These are phyloP conservation scores for Idris sp. DNA, from an alignment of 1,140 invertebrate species.

Conservation along the genomic window DNA sequence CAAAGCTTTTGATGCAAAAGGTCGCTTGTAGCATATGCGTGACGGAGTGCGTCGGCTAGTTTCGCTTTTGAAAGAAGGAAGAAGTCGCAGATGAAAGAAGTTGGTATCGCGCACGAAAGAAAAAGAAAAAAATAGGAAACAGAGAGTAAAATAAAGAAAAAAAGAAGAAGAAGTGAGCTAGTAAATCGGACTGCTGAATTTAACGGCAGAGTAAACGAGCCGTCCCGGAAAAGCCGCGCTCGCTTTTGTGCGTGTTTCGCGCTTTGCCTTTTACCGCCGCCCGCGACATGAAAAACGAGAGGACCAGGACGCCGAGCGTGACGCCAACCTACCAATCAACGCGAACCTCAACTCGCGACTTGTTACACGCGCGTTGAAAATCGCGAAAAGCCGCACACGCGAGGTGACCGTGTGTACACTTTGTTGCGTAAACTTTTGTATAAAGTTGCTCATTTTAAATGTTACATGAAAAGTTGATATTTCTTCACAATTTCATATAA, in stretches of 20 bases:
- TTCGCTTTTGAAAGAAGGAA: conserved; percentile 40
- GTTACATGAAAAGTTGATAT: too few relatives aligned
- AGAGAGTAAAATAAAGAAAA: conserved; percentile 9
- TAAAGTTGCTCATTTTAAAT: too few relatives aligned
- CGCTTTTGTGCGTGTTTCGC: conserved; percentile 60
- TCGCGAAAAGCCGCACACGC: conserved; percentile 54
- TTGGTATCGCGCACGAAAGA: conserved; percentile 8
- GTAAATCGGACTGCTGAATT: conserved; percentile 68
- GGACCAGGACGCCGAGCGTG: conserved; percentile 35
- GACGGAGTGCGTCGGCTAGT: conserved; percentile 48
- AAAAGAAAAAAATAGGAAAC: conserved; percentile 20
- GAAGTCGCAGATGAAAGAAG: conserved; percentile 53
- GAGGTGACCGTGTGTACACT: conserved; percentile 27
- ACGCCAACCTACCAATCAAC: conserved; percentile 39
- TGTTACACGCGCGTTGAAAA: conserved; percentile 52
- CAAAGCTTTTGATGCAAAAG: conserved; percentile 76
- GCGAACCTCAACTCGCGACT: conserved; percentile 34
- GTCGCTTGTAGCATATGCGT: conserved; percentile 70
- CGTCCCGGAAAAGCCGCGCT: conserved; percentile 47
- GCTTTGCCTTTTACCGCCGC: conserved; percentile 57
- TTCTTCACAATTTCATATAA: too few relatives aligned
- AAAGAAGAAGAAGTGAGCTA: conserved; percentile 19
- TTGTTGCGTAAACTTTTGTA: neutral
- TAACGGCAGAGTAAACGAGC: conserved; percentile 67
- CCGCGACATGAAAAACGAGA: conserved; percentile 56